These are phyloP conservation scores for Amniataba percoides DNA, from an alignment of 2,797 vertebrate species.

Conservation along the genomic window DNA sequence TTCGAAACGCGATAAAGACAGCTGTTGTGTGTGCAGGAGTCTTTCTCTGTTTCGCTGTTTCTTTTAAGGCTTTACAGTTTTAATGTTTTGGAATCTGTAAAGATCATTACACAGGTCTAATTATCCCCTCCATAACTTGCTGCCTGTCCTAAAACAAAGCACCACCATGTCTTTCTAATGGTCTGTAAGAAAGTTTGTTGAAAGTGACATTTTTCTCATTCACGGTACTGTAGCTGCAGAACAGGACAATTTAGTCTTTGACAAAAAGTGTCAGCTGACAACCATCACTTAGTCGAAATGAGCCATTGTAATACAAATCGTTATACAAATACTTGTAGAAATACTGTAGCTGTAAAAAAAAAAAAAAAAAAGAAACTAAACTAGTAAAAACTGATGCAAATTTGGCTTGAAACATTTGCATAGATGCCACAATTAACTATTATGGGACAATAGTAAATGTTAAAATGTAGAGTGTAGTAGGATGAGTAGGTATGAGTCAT, in stretches of 20 bases:
- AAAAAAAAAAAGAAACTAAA: not conserved
- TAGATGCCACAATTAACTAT: not conserved
- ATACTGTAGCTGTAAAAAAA: too few relatives aligned
- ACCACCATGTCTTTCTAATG: constrained; percentile 28
- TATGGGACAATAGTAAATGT: not conserved
- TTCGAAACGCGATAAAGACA: constrained; percentile 23
- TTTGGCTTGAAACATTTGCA: not conserved
- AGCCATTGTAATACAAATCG: not conserved
- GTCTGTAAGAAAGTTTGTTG: constrained; percentile 31
- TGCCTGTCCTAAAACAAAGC: constrained; percentile 35
- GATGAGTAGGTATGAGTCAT: too few relatives aligned
- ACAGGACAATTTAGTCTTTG: not conserved
- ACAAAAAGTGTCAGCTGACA: not conserved
- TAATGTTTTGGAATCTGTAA: constrained; percentile 29
- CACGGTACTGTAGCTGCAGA: not conserved
- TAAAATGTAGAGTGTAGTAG: not conserved
- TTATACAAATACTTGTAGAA: not conserved
- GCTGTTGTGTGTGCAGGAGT: constrained; percentile 17
- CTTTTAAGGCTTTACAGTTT: constrained; percentile 23
- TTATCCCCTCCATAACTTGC: constrained; percentile 49
- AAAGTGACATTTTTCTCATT: constrained; percentile 19
- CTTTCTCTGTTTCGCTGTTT: not conserved
- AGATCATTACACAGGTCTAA: constrained; percentile 35
- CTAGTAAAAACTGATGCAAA: too few relatives aligned
- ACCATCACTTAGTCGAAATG: not conserved